Evolutionary conservation across 1,140 invertebrate species (phyloP), one percentile per base, ranked within the genome.

Genomic region (Rhopalosiphum padi): DNA sequence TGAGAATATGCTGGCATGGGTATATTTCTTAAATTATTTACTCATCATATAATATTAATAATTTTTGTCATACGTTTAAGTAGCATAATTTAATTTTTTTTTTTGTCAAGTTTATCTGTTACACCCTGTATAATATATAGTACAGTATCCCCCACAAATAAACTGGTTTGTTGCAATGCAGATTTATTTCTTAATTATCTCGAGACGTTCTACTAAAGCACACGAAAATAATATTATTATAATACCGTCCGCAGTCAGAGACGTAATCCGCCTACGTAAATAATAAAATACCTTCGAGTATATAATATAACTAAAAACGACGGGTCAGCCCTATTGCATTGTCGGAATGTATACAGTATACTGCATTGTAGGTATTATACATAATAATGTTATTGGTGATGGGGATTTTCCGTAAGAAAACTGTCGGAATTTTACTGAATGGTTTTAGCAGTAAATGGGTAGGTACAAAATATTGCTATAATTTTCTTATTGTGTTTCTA

Each of bases 161-260:
- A 88, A 89, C 88, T 89, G 88, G 88, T 89, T 55, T 89, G 48
- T 2, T 46, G 22, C 51, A 9, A 23, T 23, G n/a, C 88, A 41
- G 51, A 89, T 89, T 89, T 89, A 89, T 89, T 89, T 89, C 88
- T 89, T 89, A 89, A 89, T 89, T 55, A 89, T 89, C 48, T 35
- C 51, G 21, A 23, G 48, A 89, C 51, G 35, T 89, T 88, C 7
- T 35, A 30, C 11, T 55, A 68, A 82, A 15, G 77, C 77, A 37
- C 22, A 83, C 22, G 35, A 83, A 83, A 83, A 77, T 77, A 77
- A 77, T 77, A 77, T n/a, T 30, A 86, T 41, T 15, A 18, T 43
- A 30, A 86, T 30, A 30, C 41, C 43, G 41, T 43, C 25, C 25
- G 30, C 86, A 25, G 41, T 23, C 22, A 43, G 5, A 82, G 77